Base-by-base conservation (phyloP, 2,113 vertebrate genomes). In the Pseudorhombus dupliciocellatus region DNA sequence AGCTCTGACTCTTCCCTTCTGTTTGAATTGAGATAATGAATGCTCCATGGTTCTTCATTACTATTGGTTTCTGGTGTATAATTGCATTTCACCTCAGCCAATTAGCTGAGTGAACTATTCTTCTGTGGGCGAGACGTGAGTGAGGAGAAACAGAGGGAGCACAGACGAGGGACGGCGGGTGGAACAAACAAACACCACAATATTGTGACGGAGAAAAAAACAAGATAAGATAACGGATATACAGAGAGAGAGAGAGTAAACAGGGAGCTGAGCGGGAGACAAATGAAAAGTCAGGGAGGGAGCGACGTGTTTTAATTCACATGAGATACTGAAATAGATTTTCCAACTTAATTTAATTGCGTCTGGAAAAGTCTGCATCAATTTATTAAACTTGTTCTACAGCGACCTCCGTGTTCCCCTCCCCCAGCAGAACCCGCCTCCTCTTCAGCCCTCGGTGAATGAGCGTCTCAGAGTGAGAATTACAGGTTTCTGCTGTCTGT, bases 261-360 rank as follows among this genome's bases (percentile, higher is more conserved):
- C 18, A 22, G 54, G 34, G 70, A 73, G 58, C 53, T 16, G n/a
- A 84, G 68, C 46, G 52, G 26, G 63, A 84, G 77, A 78, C 40
- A 58, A 81, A 84, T 78, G 66, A 42, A 81, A 63, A 54, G 25
- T 60, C 59, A 34, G 55, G 70, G 67, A 69, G 50, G 83, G 72
- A 87, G 60, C 73, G 73, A 69, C 79, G 55, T 70, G 80, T 70
- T 75, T 79, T 80, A 67, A 87, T 90, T 86, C 84, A 74, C 86
- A 84, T 79, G 72, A 85, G 81, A 86, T 85, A 66, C 77, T 7
- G 24, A 75, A 84, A 91, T 89, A 84, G 90, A 91, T 90, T 92
- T 88, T 86, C 70, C 67, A 75, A 79, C 78, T 66, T 89, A 85
- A 90, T 91, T 77, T 79, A 88, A 90, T 91, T 88, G 85, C 61